Percentiles rank a stretch among this genome's conserved stretches.
These are phyloP conservation scores for Brachionichthys hirsutus DNA, from an alignment of 2,113 vertebrate species.

Conservation along the genomic window DNA sequence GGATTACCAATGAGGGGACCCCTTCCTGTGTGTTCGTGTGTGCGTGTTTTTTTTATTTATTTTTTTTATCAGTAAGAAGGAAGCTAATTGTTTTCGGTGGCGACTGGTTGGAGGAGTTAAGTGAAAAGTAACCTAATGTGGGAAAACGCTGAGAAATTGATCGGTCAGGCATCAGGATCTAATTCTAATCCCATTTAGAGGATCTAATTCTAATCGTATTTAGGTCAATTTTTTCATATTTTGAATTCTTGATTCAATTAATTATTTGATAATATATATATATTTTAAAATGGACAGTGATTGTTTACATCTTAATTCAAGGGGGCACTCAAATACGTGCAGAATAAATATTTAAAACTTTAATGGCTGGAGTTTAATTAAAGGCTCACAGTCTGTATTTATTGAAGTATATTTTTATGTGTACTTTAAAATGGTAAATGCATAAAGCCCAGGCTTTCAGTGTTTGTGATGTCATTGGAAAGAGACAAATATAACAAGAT, in stretches of 20 bases:
- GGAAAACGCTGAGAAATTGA: slow-evolving; percentile 8
- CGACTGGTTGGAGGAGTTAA: slow-evolving; percentile 19
- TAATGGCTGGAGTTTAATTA: too few species aligned
- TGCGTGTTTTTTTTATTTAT: slow-evolving; percentile 2
- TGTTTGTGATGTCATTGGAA: not conserved
- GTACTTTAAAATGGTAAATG: too few species aligned
- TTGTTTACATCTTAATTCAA: too few species aligned
- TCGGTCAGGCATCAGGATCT: not conserved
- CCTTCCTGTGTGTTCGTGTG: slow-evolving; percentile 11
- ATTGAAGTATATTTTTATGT: too few species aligned
- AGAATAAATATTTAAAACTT: too few species aligned
- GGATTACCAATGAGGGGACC: slow-evolving; percentile 76
- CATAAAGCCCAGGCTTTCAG: too few species aligned
- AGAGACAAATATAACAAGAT: not conserved
- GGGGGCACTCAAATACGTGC: too few species aligned
- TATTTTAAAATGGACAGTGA: too few species aligned
- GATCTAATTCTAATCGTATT: not conserved
- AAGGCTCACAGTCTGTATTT: too few species aligned
- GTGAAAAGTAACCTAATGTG: slow-evolving; percentile 33
- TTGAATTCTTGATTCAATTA: too few species aligned
- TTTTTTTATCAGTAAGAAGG: slow-evolving; percentile 10
- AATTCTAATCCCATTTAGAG: not conserved
- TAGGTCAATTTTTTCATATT: too few species aligned
- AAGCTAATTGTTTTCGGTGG: slow-evolving; percentile 50
- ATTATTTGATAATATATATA: too few species aligned